phyloP scores from a whole-genome alignment of 1,140 invertebrate species.

The Drosophila varians region DNA sequence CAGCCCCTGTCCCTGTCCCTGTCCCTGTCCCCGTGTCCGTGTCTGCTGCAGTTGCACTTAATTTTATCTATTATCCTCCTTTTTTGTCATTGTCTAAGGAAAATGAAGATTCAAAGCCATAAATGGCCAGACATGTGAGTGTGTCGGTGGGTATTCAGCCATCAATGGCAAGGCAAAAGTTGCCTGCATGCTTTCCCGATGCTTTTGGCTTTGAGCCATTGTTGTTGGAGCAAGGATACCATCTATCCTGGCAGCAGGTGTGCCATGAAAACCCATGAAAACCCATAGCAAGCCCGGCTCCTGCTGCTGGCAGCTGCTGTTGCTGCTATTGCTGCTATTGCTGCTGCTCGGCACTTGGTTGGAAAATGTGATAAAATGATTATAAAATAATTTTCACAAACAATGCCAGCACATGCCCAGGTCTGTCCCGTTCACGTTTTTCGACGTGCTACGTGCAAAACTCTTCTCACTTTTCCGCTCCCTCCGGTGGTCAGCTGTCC shows the following conservation, averaged over 20 bases:
- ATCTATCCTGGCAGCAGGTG: constrained; percentile 66
- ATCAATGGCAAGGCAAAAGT: constrained; percentile 56
- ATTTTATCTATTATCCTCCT: constrained; percentile 77
- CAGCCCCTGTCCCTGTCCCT: neutral
- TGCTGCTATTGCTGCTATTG: too few species aligned
- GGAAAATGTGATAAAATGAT: constrained; percentile 80
- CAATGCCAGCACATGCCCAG: constrained; percentile 55
- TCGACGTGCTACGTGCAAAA: constrained; percentile 45
- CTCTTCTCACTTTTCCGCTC: constrained; percentile 26
- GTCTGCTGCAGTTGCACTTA: constrained; percentile 77
- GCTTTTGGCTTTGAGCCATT: constrained; percentile 23
- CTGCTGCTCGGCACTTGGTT: constrained; percentile 25
- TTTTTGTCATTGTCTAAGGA: constrained; percentile 77
- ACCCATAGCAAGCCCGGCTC: neutral
- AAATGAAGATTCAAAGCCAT: constrained; percentile 80
- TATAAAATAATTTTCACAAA: constrained; percentile 80
- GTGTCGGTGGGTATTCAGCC: constrained; percentile 24
- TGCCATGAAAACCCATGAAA: constrained; percentile 42
- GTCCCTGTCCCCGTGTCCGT: constrained; percentile 25
- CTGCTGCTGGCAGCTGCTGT: constrained; percentile 46
- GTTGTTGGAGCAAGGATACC: constrained; percentile 24
- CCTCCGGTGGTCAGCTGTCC: constrained; percentile 21
- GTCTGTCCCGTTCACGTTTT: constrained; percentile 35
- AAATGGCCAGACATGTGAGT: constrained; percentile 32
- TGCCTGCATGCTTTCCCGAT: constrained; percentile 28